Conservation (phyloP, 2,113 vertebrate species). For the Calyptommatus sinebrachiatus region DNA sequence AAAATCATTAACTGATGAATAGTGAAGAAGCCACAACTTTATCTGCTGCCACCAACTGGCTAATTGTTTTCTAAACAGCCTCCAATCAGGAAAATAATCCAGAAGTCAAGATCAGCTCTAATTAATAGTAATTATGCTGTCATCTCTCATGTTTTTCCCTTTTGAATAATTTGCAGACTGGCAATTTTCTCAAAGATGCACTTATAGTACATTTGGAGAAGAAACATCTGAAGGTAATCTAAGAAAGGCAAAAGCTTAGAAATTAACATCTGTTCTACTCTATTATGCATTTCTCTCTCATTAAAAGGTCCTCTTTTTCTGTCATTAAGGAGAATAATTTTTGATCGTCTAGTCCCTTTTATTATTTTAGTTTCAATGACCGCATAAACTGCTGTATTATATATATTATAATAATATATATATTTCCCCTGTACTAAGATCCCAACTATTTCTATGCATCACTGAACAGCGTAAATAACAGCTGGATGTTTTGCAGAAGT, state of each 20-base stretch:
- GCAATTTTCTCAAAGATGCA: neutral
- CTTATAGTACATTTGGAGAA: neutral
- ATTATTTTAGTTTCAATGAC: neutral
- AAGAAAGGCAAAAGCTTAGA: neutral
- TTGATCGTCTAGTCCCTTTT: neutral
- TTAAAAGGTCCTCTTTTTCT: neutral
- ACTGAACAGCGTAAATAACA: neutral
- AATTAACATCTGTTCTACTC: neutral
- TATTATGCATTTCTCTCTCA: neutral
- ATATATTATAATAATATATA: neutral
- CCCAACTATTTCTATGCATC: neutral
- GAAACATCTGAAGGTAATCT: neutral
- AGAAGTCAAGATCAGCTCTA: conserved; percentile 10
- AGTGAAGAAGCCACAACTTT: neutral
- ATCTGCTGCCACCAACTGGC: neutral
- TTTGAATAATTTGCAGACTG: conserved; percentile 19
- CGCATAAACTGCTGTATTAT: neutral
- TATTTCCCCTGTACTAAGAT: neutral
- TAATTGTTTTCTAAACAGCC: conserved; percentile 19
- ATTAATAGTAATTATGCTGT: conserved; percentile 11
- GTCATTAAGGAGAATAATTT: neutral
- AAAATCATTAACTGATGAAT: neutral
- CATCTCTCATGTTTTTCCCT: conserved; percentile 4
- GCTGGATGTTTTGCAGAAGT: neutral
- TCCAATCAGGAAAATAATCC: conserved; percentile 5